Conservation (phyloP, 2,797 vertebrate genomes). For the Pangasius djambal region DNA sequence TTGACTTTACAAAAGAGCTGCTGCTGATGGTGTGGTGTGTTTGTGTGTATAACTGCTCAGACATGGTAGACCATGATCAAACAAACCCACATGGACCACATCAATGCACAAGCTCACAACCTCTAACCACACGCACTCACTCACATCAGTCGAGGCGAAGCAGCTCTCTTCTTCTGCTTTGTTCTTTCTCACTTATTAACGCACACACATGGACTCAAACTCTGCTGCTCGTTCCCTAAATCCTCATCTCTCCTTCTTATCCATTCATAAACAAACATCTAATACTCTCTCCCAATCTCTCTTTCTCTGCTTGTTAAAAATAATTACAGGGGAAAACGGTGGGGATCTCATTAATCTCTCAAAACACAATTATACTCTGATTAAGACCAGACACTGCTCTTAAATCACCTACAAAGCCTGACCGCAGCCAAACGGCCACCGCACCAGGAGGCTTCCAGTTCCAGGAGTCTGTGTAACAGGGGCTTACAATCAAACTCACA, state of each 20-base stretch:
- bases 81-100: slow-evolving; percentile 53
- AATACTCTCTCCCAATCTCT: not conserved
- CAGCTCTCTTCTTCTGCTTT: not conserved
- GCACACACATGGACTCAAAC: not conserved
- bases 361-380: slow-evolving; percentile 55
- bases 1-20: not conserved
- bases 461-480: slow-evolving; percentile 9
- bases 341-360: slow-evolving; percentile 46
- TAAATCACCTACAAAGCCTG: slow-evolving; percentile 32
- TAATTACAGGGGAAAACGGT: slow-evolving; percentile 45
- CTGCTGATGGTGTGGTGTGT: slow-evolving; percentile 23
- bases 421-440: slow-evolving; percentile 47
- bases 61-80: slow-evolving; percentile 49
- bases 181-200: slow-evolving; percentile 9
- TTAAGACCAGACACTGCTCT: slow-evolving; percentile 50
- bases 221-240: not conserved
- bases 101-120: slow-evolving; percentile 43
- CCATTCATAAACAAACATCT: not conserved
- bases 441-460: slow-evolving; percentile 3
- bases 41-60: slow-evolving; percentile 37
- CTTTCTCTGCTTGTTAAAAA: slow-evolving; percentile 26
- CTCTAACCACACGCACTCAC: slow-evolving; percentile 30
- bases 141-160: slow-evolving; percentile 23
- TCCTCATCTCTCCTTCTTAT: not conserved
- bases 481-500: not conserved